Evolutionary conservation across 2,113 vertebrate species (phyloP).

Genomic region (Xenus cinereus): DNA sequence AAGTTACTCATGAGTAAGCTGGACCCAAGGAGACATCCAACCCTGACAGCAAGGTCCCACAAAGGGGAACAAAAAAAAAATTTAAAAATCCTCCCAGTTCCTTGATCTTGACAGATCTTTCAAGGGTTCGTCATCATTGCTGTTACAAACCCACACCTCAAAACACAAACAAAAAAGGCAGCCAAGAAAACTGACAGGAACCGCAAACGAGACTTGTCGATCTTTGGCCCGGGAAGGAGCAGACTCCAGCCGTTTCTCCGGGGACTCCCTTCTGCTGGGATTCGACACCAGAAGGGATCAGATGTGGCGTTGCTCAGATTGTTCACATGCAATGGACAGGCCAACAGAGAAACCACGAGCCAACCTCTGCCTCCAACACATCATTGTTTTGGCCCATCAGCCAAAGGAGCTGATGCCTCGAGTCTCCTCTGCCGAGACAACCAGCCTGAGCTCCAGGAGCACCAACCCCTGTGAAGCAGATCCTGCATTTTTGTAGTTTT

Average conservation of each 20-base stretch:
- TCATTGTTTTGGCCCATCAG: neutral
- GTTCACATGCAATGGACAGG: neutral
- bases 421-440: neutral
- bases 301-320: neutral
- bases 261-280: neutral
- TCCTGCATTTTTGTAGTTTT: fast-evolving
- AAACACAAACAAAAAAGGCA: neutral
- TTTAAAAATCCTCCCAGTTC: neutral
- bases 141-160: neutral
- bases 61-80: neutral
- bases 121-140: neutral
- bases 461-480: neutral
- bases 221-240: neutral
- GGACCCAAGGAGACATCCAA: neutral
- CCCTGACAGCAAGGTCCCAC: neutral
- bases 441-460: neutral
- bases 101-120: neutral
- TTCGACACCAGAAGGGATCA: neutral
- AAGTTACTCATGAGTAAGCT: neutral
- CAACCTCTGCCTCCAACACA: neutral
- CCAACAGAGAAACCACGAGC: neutral
- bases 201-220: fast-evolving
- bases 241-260: neutral
- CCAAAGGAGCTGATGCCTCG: neutral
- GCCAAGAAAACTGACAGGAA: neutral